These are phyloP conservation scores for Phylloscopus collybita DNA, from an alignment of 2,797 vertebrate genomes.

Conservation along the genomic window DNA sequence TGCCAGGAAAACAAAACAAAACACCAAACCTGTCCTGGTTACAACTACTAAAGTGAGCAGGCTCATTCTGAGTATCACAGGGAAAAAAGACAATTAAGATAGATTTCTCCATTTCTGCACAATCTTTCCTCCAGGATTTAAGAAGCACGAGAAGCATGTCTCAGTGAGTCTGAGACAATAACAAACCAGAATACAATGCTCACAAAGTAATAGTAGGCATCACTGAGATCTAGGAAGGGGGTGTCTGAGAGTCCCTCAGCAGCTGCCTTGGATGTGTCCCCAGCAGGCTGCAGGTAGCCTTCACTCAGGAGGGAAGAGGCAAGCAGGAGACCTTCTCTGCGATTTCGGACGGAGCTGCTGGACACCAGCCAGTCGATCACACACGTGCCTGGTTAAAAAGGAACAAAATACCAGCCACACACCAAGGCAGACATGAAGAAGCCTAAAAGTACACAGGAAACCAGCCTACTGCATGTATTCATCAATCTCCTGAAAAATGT, in stretches of 20 bases:
- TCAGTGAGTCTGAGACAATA: not conserved
- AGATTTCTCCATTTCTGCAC: not conserved
- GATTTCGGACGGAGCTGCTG: conserved; percentile 85
- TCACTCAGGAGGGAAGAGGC: conserved; percentile 89
- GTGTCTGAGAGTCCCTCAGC: conserved; percentile 80
- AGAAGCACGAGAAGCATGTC: not conserved
- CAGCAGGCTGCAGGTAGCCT: conserved; percentile 91
- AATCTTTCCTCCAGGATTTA: not conserved
- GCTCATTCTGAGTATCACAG: not conserved
- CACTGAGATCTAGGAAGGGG: conserved; percentile 83
- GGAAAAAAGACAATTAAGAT: not conserved
- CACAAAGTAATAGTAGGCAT: conserved; percentile 96
- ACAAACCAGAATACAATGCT: conserved; percentile 49
- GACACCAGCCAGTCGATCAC: conserved; percentile 93
- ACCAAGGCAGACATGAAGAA: not conserved
- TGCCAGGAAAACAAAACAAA: not conserved
- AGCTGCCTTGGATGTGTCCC: conserved; percentile 85
- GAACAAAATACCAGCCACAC: not conserved
- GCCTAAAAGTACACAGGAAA: not conserved
- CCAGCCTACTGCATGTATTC: not conserved
- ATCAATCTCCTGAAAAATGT: not conserved
- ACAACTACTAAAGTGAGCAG: not conserved
- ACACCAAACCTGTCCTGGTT: not conserved
- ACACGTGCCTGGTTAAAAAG: conserved; percentile 78
- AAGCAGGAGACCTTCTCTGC: conserved; percentile 88